Conservation (phyloP, 2,888 invertebrate genomes). For the Stenolophus ochropezus region DNA sequence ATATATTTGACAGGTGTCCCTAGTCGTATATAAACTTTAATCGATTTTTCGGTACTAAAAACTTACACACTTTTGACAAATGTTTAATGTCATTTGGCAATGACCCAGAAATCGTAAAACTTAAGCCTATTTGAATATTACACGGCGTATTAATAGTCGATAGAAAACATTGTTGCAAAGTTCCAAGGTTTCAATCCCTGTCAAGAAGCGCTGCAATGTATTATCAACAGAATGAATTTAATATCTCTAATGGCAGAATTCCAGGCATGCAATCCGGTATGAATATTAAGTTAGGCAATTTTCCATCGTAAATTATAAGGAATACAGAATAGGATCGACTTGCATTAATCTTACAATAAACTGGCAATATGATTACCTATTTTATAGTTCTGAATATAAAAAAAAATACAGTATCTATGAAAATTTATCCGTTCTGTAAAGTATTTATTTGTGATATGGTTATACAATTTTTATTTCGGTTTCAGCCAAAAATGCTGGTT, state of each 20-base stretch:
- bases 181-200: neutral
- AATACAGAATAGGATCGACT: neutral
- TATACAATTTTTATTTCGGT: no score
- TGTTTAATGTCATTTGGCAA: slow-evolving; percentile 24
- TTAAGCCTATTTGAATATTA: neutral
- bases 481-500: no score
- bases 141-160: neutral
- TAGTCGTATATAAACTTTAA: slow-evolving; percentile 16
- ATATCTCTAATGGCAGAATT: neutral
- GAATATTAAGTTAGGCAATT: slow-evolving; percentile 1
- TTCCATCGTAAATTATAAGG: slow-evolving; percentile 14
- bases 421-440: no score
- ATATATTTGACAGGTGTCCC: neutral
- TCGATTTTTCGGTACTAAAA: slow-evolving; percentile 22
- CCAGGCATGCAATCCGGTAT: neutral
- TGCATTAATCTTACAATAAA: neutral
- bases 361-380: neutral
- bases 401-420: neutral
- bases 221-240: slow-evolving; percentile 12
- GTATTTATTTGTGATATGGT: no score
- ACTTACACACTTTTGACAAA: neutral
- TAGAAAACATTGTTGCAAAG: neutral
- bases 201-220: neutral
- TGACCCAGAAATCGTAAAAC: slow-evolving; percentile 32
- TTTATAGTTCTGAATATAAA: neutral